Evolutionary conservation across 2,113 vertebrate species (phyloP).

Genomic region (Oenanthe melanoleuca): DNA sequence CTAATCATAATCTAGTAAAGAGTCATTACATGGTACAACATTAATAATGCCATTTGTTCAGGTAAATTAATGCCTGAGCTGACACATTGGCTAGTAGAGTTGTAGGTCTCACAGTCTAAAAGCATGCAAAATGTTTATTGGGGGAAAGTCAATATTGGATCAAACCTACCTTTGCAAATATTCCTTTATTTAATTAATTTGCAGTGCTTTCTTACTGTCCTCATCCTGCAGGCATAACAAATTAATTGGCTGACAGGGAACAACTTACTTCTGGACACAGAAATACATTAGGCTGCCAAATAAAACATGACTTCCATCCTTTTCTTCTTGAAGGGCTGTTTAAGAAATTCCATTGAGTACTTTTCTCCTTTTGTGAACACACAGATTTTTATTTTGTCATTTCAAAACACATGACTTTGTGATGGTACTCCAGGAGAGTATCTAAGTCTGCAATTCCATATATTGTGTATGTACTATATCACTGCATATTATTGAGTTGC

Average conservation of each 20-base stretch:
- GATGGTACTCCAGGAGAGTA: not conserved
- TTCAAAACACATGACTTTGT: not conserved
- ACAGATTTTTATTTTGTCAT: slow-evolving; percentile 9
- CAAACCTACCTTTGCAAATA: not conserved
- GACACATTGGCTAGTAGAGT: not conserved
- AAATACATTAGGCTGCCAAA: slow-evolving; percentile 31
- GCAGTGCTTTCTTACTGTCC: not conserved
- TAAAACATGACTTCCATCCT: slow-evolving; percentile 13
- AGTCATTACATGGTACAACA: not conserved
- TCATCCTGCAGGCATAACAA: slow-evolving; percentile 1
- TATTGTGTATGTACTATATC: not conserved
- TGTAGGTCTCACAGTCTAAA: not conserved
- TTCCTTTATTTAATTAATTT: not conserved
- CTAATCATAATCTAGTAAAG: not conserved
- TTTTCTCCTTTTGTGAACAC: slow-evolving; percentile 28
- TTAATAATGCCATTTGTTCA: not conserved
- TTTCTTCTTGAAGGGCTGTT: slow-evolving; percentile 5
- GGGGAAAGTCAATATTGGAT: not conserved
- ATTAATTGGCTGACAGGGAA: not conserved
- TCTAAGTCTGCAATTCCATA: not conserved
- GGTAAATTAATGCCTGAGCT: not conserved
- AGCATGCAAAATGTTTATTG: not conserved
- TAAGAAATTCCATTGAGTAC: slow-evolving; percentile 26
- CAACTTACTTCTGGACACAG: slow-evolving; percentile 14
- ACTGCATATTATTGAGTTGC: not conserved